Conservation (phyloP, 2,113 vertebrate genomes). For the Indicator maculatus region DNA sequence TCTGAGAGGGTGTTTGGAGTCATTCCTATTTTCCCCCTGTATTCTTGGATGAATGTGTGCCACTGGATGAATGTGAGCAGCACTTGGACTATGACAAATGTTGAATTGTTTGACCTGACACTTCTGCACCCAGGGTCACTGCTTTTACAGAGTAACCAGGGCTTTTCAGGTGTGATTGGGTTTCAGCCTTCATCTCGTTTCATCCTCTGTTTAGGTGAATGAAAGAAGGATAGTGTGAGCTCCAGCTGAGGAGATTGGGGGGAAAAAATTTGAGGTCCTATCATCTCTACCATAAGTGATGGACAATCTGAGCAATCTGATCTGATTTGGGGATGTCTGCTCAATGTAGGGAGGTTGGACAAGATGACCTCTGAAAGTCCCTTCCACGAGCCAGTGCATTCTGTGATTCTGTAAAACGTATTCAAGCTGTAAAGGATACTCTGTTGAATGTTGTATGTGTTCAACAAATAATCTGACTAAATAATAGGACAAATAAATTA, state of each 20-base stretch:
- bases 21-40: neutral
- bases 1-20: neutral
- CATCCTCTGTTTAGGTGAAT: neutral
- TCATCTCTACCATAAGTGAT: neutral
- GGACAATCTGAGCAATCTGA: no score
- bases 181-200: neutral
- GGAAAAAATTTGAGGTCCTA: fast-evolving
- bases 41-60: neutral
- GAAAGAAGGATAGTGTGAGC: neutral
- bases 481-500: neutral
- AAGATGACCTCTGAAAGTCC: no score
- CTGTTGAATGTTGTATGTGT: neutral
- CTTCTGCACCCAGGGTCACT: neutral
- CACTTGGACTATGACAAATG: fast-evolving
- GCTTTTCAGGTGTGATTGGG: neutral
- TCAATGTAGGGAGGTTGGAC: no score
- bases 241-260: neutral
- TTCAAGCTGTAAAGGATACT: neutral
- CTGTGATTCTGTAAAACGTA: no score
- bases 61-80: neutral
- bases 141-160: neutral
- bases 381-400: no score
- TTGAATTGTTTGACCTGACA: neutral
- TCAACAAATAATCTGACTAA: neutral
- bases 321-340: no score